These are phyloP conservation scores for Drosophila athabasca DNA, from an alignment of 1,140 invertebrate genomes.

Conservation along the genomic window DNA sequence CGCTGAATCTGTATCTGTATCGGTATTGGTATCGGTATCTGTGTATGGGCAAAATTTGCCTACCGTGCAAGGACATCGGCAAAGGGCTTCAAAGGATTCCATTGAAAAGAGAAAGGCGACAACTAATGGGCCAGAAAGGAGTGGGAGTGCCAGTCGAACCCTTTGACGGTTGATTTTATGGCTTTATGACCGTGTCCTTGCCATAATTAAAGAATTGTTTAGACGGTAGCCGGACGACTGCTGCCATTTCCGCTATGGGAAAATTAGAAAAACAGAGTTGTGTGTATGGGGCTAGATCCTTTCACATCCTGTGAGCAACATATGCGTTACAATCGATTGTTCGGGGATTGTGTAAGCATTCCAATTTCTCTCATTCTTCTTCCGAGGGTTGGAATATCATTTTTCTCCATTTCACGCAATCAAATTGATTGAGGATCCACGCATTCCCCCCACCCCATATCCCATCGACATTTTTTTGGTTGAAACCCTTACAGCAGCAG, in stretches of 20 bases:
- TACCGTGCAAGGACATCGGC: constrained; percentile 63
- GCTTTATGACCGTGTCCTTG: constrained; percentile 74
- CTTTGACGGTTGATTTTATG: constrained; percentile 71
- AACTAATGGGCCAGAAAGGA: constrained; percentile 40
- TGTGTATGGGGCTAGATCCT: constrained; percentile 16
- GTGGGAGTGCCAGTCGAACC: constrained; percentile 33
- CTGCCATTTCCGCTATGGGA: constrained; percentile 54
- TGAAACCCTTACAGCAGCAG: constrained; percentile 14
- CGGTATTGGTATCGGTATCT: not conserved
- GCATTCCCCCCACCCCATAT: constrained; percentile 26
- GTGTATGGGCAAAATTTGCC: constrained; percentile 48
- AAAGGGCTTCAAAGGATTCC: constrained; percentile 32
- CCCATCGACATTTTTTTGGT: constrained; percentile 10
- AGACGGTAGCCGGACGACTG: constrained; percentile 32
- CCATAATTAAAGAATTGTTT: constrained; percentile 65
- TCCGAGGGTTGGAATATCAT: constrained; percentile 56
- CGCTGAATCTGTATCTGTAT: constrained; percentile 24
- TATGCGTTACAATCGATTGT: constrained; percentile 55
- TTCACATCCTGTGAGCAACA: constrained; percentile 57
- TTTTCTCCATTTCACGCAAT: constrained; percentile 78
- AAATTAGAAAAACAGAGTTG: constrained; percentile 29
- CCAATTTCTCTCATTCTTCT: constrained; percentile 30
- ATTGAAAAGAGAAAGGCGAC: constrained; percentile 46
- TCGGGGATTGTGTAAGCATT: constrained; percentile 57
- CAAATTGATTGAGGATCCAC: constrained; percentile 56